phyloP scores from a whole-genome alignment of 2,888 invertebrate genomes.

The Ophion ellenae region DNA sequence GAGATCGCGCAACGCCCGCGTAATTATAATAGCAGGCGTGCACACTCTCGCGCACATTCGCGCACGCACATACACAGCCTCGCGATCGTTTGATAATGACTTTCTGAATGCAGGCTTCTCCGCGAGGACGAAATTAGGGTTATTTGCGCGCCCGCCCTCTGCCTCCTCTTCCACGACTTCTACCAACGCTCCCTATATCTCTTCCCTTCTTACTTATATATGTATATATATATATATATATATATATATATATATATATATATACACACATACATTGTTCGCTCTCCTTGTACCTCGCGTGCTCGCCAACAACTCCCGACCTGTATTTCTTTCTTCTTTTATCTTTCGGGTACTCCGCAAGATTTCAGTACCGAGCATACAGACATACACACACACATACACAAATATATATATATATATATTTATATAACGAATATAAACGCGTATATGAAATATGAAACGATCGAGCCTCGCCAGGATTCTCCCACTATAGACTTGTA shows the following conservation, averaged over 20 bases:
- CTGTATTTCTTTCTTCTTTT: slow-evolving; percentile 7
- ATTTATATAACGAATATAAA: not conserved
- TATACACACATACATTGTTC: slow-evolving; percentile 36
- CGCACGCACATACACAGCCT: slow-evolving; percentile 31
- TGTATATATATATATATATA: not conserved
- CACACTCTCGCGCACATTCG: slow-evolving; percentile 12
- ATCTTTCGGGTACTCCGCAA: slow-evolving; percentile 10
- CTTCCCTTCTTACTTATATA: slow-evolving; percentile 47
- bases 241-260: not conserved
- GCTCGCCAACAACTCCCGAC: slow-evolving; percentile 64
- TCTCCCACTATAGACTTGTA: not conserved
- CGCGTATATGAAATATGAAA: slow-evolving; percentile 13
- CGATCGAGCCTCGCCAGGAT: slow-evolving; percentile 18
- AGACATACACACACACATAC: not conserved
- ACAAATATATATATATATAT: not conserved
- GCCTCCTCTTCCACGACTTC: slow-evolving; percentile 63
- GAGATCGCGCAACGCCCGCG: slow-evolving; percentile 72
- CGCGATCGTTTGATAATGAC: slow-evolving; percentile 79
- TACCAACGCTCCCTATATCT: slow-evolving; percentile 58
- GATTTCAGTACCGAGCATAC: not conserved
- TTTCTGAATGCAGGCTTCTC: slow-evolving; percentile 78
- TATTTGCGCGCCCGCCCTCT: slow-evolving; percentile 76
- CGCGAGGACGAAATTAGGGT: slow-evolving; percentile 79
- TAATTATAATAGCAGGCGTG: slow-evolving; percentile 77
- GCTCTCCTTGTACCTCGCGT: slow-evolving; percentile 56